Base-by-base conservation (phyloP, 1,140 invertebrate genomes). In the Cotesia typhae region DNA sequence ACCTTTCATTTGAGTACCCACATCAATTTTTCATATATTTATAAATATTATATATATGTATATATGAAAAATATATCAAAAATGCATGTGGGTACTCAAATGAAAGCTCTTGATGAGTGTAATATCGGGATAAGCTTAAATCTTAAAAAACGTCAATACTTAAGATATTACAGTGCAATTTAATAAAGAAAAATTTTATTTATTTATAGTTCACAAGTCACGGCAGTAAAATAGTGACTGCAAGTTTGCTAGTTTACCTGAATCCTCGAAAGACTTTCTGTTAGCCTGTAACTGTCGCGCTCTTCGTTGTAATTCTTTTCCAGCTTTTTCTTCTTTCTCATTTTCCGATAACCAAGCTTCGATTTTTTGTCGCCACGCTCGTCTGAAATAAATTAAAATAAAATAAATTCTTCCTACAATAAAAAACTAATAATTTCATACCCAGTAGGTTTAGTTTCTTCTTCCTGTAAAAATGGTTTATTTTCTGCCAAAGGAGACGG, bases 271-370 rank as follows among this genome's bases (percentile, higher is more conserved):
- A 79, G 93, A 94, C 74, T 92, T 88, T 79, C 93, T 83, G 84
- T 94, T 93, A 67, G 89, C 90, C 71, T 89, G 88, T 70, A 92
- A 84, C 76, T 91, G 88, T 74, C 90, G 87, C 35, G 90, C 86
- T 78, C 90, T 89, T 55, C 89, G 88, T 74, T 89, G 86, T 68
- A 92, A 87, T 76, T 93, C 91, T 70, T 92, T 90, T 70, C 89
- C 90, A 67, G 91, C 90, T 71, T 91, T 89, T 82, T 95, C 93
- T 79, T 95, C 93, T 79, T 92, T 92, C 82, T 95, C 94, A 84
- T 94, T 95, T 70, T 95, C 94, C 73, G 94, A 91, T 74, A 96
- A 86, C 95, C 95, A 96, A 12, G 93, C 94, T 85, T 96, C 94
- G 76, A 97, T 96, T 82, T 96, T 95, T 81, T 95, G 92, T 41